Evolutionary conservation across 1,140 invertebrate genomes (phyloP), one percentile per base, ranked within the genome.

Genomic region (Globodera ellingtonae): DNA sequence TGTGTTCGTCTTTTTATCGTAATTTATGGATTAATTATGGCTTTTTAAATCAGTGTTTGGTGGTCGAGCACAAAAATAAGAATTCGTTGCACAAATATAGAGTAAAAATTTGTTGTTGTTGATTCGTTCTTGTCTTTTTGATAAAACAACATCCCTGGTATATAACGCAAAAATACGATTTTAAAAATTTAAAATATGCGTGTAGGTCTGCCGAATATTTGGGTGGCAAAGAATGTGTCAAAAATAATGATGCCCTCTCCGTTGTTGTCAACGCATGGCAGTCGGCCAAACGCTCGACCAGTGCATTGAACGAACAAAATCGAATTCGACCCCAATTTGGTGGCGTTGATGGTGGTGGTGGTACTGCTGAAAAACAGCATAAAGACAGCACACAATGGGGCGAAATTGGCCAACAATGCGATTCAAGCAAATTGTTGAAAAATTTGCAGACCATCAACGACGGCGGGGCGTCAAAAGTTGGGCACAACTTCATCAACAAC

Each of bases 211-310:
- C 44, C 6, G 56, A n/a, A 21, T 44, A 65, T 75, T 75, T 56
- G 56, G 52, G 72, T 62, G 24, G 47, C 21, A 48, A 75, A 56
- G 65, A 75, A 52, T 52, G 48, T 46, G 56, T 6, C 48, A 5
- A 21, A 13, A 35, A 24, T 47, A 46, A 62, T 75, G 65, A 62
- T 75, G 65, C 9, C 65, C 24, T 3, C 18, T n/a, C 59, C 72
- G 3, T 59, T 59, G 13, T 73, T 46, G 10, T 6, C 18, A 13
- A 73, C n/a, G 13, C 15, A 5, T 73, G 72, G 72, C 50, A 73
- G 13, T 24, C 21, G 35, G 10, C 44, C 13, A 65, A 56, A 18
- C 72, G 72, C 44, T 75, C 72, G 65, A 75, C 72, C 65, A 65
- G 72, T 18, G 72, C 35, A 21, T 56, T 75, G 44, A 13, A 75